Base-by-base conservation (phyloP, 2,113 vertebrate species). In the Hippopotamus amphibius region DNA sequence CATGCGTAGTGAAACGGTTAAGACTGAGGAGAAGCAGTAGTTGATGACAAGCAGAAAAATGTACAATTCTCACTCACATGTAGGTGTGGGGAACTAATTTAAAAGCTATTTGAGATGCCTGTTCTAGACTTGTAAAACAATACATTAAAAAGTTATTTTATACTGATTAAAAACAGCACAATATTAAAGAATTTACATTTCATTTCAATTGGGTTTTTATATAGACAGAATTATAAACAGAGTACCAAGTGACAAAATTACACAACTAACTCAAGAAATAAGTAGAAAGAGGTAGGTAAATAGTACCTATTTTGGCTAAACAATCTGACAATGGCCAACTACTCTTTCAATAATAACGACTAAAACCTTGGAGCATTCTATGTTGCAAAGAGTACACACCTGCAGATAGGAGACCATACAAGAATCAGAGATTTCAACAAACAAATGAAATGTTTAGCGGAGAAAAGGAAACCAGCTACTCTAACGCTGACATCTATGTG, bases 81-180 rank as follows among this genome's bases (percentile, higher is more conserved):
- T 83, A 96, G 90, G 96, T 95, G 63, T 96, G 88, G 94, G 61
- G 63, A 97, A 97, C 61, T 84, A 97, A 76, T 95, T 98, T 95
- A 96, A 98, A 97, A 96, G 61, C 95, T 92, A 95, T 68, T 97
- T 93, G 43, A 90, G 76, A 88, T 76, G 96, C 82, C 65, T 77
- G 77, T 90, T 80, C 96, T 92, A 82, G 48, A 96, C 90, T 11
- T 97, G 76, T 95, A 95, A 74, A 97, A 96, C 10, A 89, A 79
- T 2, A 63, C 59, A 79, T 59, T 80, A 55, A 68, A 94, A 83
- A 96, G 95, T 95, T 71, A 91, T n/a, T 74, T 96, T 71, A 63
- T 89, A 93, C 86, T 53, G 37, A 93, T 92, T 95, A 92, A 72
- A 76, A 28, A 69, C 53, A 83, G 61, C 21, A 74, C 46, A 83